Base-by-base conservation (phyloP, 2,113 vertebrate genomes). In the Malurus elegans region DNA sequence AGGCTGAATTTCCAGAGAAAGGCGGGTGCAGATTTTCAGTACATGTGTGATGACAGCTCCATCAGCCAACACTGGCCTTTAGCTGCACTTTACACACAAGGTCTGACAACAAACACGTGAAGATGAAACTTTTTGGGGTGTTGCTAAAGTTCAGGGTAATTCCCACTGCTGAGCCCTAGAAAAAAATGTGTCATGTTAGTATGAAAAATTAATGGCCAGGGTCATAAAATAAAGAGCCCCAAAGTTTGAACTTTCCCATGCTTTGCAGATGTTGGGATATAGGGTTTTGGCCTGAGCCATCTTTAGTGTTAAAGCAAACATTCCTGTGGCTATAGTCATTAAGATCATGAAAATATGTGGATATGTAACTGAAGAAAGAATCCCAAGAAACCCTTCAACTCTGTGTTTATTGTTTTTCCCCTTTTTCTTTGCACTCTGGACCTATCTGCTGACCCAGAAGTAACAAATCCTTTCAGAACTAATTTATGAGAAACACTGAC, bases 401-500 rank as follows among this genome's bases (percentile, higher is more conserved):
- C 88, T 62, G 72, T 94, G 93, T 97, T 97, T 97, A 96, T 95
- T 96, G 96, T 96, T 97, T 95, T 94, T 95, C 84, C 90, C 93
- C 79, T 85, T 97, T 97, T 96, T 88, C 95, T 97, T 96, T 97
- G 96, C 96, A 97, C 97, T 96, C 84, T 92, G 93, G 95, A 96
- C 86, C 78, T 95, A 96, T 97, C 95, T 97, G 92, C 90, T 97
- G 97, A 97, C 96, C 96, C 96, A 97, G 93, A 97, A 97, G 96
- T 97, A 97, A 97, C 96, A 96, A 93, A 93, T 89, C 93, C 91
- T 96, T 96, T 92, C 93, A 72, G 94, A 86, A 90, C 86, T 90
- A 65, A 92, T 95, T 94, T 96, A 95, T 76, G 81, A 94, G 95
- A 95, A 96, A 96, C 90, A 89, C 69, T 84, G 92, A 91, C 88